Evolutionary conservation across 2,797 vertebrate species (phyloP).

Genomic region (Paratrypauchen microcephalus): DNA sequence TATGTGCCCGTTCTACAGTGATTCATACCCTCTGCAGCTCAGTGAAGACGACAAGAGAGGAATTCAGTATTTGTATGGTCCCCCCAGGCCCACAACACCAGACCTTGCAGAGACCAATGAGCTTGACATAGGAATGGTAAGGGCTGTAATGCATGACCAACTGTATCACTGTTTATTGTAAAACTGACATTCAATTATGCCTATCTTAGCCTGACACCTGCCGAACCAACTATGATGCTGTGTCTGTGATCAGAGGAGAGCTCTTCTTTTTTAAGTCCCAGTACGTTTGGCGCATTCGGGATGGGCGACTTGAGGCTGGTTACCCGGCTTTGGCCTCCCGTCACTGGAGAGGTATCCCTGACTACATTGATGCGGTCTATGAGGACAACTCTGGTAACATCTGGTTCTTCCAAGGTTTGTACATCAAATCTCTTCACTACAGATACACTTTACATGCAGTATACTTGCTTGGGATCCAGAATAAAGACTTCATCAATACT

Average conservation of each 20-base stretch:
- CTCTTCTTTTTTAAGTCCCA: slow-evolving; percentile 90
- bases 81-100: slow-evolving; percentile 8
- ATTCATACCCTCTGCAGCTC: slow-evolving; percentile 84
- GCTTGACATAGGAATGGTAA: slow-evolving; percentile 51
- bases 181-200: neutral
- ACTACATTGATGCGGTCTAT: slow-evolving; percentile 84
- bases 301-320: slow-evolving; percentile 82
- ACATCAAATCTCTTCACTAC: neutral
- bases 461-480: neutral
- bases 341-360: slow-evolving; percentile 89
- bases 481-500: no score
- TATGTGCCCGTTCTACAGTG: slow-evolving; percentile 92
- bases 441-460: neutral
- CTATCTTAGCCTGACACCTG: slow-evolving; percentile 61
- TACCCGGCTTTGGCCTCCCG: slow-evolving; percentile 88
- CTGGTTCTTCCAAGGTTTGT: slow-evolving; percentile 93
- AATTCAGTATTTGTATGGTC: slow-evolving; percentile 84
- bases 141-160: neutral
- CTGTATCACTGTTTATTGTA: neutral
- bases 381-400: slow-evolving; percentile 91
- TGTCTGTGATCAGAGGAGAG: slow-evolving; percentile 90
- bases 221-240: slow-evolving; percentile 74
- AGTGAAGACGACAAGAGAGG: slow-evolving; percentile 88
- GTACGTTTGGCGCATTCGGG: slow-evolving; percentile 88
- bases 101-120: slow-evolving; percentile 52